Evolutionary conservation across 2,888 invertebrate species (phyloP).

Genomic region (Amblyjoppa proteus): DNA sequence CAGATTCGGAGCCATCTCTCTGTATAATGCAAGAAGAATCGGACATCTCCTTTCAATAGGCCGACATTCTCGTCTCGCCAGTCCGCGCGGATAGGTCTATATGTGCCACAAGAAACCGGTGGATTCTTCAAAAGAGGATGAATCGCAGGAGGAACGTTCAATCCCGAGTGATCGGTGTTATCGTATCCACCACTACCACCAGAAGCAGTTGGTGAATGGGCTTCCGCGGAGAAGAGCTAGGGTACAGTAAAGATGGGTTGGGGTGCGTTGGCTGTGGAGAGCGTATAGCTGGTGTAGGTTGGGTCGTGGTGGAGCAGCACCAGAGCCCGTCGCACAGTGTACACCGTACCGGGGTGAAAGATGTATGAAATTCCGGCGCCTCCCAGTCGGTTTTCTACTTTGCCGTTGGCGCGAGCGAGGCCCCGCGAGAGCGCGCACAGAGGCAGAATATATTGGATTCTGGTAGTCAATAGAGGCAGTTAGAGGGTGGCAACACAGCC

Average conservation of each 20-base stretch:
- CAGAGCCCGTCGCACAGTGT: conserved; percentile 5
- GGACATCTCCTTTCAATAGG: conserved; percentile 56
- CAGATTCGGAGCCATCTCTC: conserved; percentile 9
- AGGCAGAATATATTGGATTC: conserved; percentile 84
- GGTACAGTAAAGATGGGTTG: conserved; percentile 19
- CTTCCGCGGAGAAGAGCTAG: conserved; percentile 51
- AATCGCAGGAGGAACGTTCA: conserved; percentile 85
- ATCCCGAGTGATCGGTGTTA: conserved; percentile 81
- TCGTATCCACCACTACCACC: conserved; percentile 67
- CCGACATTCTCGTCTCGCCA: conserved; percentile 47
- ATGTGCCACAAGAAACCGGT: conserved; percentile 44
- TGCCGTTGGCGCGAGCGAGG: conserved; percentile 69
- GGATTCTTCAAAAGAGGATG: conserved; percentile 80
- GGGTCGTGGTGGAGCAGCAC: neutral
- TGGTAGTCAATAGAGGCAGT: conserved; percentile 84
- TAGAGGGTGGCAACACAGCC: conserved; percentile 83
- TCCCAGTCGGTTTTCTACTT: conserved; percentile 82
- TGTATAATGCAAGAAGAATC: conserved; percentile 38
- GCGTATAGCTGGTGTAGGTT: neutral
- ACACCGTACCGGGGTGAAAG: conserved; percentile 71
- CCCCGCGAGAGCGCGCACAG: conserved; percentile 60
- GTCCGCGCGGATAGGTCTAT: neutral
- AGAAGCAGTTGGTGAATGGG: conserved; percentile 63
- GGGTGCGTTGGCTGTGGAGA: conserved; percentile 30
- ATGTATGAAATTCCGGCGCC: conserved; percentile 84